Conservation (phyloP, 1,140 invertebrate species). For the Gryon sp. region DNA sequence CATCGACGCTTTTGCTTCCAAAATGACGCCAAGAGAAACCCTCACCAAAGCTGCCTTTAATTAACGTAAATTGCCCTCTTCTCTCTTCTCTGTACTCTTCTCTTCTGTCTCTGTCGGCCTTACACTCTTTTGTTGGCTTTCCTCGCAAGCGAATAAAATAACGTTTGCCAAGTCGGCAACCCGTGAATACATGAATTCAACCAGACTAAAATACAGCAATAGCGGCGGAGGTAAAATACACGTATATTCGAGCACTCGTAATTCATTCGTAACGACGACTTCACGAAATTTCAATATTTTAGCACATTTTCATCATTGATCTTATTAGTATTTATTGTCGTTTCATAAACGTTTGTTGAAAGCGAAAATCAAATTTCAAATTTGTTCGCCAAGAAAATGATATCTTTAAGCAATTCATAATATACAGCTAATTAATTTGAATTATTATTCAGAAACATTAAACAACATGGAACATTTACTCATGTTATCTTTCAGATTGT, state of each 20-base stretch:
- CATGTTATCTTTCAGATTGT: too few species aligned
- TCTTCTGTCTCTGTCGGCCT: slow-evolving; percentile 56
- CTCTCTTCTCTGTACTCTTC: slow-evolving; percentile 56
- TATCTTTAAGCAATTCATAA: too few species aligned
- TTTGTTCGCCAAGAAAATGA: slow-evolving; percentile 14
- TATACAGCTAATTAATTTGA: too few species aligned
- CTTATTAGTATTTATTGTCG: slow-evolving; percentile 50
- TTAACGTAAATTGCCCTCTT: slow-evolving; percentile 75
- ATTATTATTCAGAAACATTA: too few species aligned
- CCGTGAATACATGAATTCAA: slow-evolving; percentile 66
- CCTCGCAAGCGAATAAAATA: slow-evolving; percentile 68
- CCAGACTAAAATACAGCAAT: slow-evolving; percentile 65
- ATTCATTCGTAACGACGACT: slow-evolving; percentile 64
- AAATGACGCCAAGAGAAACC: slow-evolving; percentile 66
- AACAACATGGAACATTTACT: too few species aligned
- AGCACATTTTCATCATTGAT: slow-evolving; percentile 58
- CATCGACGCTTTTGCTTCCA: slow-evolving; percentile 66
- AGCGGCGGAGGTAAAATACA: slow-evolving; percentile 60
- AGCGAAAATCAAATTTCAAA: slow-evolving; percentile 23
- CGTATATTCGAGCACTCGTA: slow-evolving; percentile 64
- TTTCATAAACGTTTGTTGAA: slow-evolving; percentile 28
- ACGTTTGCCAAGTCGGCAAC: slow-evolving; percentile 65
- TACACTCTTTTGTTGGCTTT: slow-evolving; percentile 64
- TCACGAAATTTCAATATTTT: slow-evolving; percentile 62
- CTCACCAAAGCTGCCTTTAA: slow-evolving; percentile 73